Base-by-base conservation (phyloP, 2,113 vertebrate species). In the Phylloscopus trochilus region DNA sequence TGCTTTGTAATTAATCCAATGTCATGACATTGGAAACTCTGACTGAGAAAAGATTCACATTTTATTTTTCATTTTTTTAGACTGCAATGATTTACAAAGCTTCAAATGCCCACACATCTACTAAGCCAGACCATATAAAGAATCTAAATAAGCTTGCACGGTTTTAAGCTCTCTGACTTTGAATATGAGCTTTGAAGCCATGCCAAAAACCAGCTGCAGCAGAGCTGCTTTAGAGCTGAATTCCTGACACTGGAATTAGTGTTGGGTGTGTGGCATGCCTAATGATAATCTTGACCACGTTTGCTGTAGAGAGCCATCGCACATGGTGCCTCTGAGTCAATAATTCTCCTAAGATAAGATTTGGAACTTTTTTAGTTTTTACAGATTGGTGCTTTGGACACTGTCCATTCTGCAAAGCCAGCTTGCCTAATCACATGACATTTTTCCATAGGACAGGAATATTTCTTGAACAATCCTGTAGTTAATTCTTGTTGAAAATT, bases 111-210 rank as follows among this genome's bases (percentile, higher is more conserved):
- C 69, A 91, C 64, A 96, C 97, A 96, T 97, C 92, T 96, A 91
- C 90, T 97, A 96, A 97, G 73, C 88, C 87, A 93, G 73, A 64
- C 80, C 94, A 97, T 95, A 97, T 97, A 96, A 97, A 90, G 89
- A 97, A 94, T 96, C 95, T 94, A 97, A 97, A 97, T 93, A 96
- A 90, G 90, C 91, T 97, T 97, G 93, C 89, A 93, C 0, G 0
- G 60, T 94, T 98, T 97, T 95, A 97, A 97, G 95, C 95, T 96
- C 96, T 97, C 75, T 31, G 68, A 95, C 91, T 98, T 97, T 97
- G 97, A 97, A 95, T 95, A 89, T 87, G 91, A 95, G 80, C 97
- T 98, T 97, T 98, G 97, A 98, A 97, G 96, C 94, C 76, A 53
- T 96, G 96, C 97, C 97, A 97, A 93, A 94, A 96, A 39, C 53